Percentiles rank a stretch among this genome's conserved stretches.
phyloP scores from a whole-genome alignment of 2,888 invertebrate genomes.

The Bombyx huttoni region DNA sequence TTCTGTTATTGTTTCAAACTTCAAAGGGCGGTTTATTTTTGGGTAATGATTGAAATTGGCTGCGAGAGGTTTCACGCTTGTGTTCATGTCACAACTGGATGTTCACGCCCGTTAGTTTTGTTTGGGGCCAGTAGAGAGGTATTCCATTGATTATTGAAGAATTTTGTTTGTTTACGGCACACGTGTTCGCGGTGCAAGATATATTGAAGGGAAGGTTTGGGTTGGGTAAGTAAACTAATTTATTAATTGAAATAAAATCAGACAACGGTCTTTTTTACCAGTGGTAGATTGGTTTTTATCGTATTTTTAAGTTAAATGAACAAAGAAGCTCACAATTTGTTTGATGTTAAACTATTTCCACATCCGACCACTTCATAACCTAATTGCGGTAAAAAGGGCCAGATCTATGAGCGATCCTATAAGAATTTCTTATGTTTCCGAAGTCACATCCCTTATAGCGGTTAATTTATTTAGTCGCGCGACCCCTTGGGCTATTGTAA shows the following conservation, averaged over 20 bases:
- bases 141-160: constrained; percentile 8
- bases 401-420: constrained; percentile 7
- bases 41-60: neutral
- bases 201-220: no score
- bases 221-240: no score
- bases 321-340: no score
- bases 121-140: neutral
- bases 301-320: no score
- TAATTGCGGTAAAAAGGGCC: no score
- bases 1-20: neutral
- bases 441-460: constrained; percentile 40
- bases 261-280: no score
- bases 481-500: constrained; percentile 40
- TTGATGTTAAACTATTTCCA: no score
- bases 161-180: neutral
- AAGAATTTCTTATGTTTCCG: constrained; percentile 18
- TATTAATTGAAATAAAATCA: no score
- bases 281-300: no score
- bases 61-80: neutral
- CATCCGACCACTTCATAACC: no score
- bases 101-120: neutral
- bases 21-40: neutral
- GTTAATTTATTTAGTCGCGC: constrained; percentile 59
- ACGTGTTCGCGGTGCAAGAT: neutral
- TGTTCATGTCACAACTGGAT: neutral